Evolutionary conservation across 2,113 vertebrate genomes (phyloP), one percentile per base, ranked within the genome.

Genomic region (Pituophis catenifer): DNA sequence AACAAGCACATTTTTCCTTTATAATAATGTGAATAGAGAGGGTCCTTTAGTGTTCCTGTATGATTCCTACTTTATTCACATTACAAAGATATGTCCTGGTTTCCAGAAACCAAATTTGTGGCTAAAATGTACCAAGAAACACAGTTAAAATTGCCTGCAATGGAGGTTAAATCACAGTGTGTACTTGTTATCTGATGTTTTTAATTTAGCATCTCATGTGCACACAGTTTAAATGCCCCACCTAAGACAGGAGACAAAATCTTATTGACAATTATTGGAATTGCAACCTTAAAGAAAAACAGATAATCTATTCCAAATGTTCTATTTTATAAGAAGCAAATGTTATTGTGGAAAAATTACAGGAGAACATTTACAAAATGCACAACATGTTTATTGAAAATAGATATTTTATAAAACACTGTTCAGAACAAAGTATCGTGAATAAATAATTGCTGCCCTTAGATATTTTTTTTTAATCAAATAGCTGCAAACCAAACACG

Each of bases 381-480:
- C 53, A 95, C 90, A 96, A 96, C 94, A 96, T 94, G 62, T 98
- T 98, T 98, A 97, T 98, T 98, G 97, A 95, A 98, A 98, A 98
- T 92, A 96, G 62, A 88, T 91, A 8, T 96, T 97, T 97, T 97
- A 97, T 96, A 93, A 96, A 97, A 97, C 23, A 75, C 97, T 93
- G 93, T 97, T 97, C 95, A 97, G 96, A 97, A 90, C 92, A 97
- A 97, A 96, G 96, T 90, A 97, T 95, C 94, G 96, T 94, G 96
- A 97, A 97, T 97, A 98, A 98, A 98, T 98, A 97, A 91, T 87
- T 96, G 96, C 96, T 95, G 92, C 3, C 8, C 17, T 81, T 81
- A 81, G 8, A 8, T 12, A 38, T 96, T 70, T 91, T 96, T 91
- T 97, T 88, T 92, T 96, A 96, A 95, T 94, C 94, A 97, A 97